Conservation (phyloP, 2,888 invertebrate species). For the Smittia aterrima region DNA sequence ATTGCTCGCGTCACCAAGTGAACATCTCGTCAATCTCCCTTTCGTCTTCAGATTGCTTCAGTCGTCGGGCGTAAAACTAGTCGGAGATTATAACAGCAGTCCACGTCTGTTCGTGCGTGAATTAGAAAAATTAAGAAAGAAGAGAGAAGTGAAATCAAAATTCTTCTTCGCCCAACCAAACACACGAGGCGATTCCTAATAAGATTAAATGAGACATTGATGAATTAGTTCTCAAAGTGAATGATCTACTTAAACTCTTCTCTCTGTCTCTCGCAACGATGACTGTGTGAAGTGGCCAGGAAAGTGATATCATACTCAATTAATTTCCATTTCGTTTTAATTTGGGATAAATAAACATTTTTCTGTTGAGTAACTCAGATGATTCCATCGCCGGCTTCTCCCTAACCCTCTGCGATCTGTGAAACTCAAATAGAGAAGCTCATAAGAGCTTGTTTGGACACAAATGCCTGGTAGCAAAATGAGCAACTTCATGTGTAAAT, state of each 20-base stretch:
- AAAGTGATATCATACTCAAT: constrained; percentile 26
- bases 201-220: constrained; percentile 42
- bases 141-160: constrained; percentile 15
- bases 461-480: constrained; percentile 7
- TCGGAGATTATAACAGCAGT: constrained; percentile 12
- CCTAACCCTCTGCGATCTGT: neutral
- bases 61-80: neutral
- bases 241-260: constrained; percentile 33
- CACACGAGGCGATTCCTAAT: constrained; percentile 39
- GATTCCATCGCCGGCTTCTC: neutral
- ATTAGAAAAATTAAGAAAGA: neutral
- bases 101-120: constrained; percentile 35
- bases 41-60: neutral
- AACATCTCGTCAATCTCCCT: neutral
- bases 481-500: constrained; percentile 19
- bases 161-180: constrained; percentile 6
- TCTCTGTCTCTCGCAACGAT: constrained; percentile 10
- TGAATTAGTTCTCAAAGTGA: constrained; percentile 41
- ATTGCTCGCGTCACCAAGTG: constrained; percentile 16
- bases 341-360: constrained; percentile 23
- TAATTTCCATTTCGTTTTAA: constrained; percentile 20
- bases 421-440: constrained; percentile 5
- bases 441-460: neutral
- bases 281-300: constrained; percentile 15
- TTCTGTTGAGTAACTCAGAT: neutral